Percentiles rank a stretch among this genome's conserved stretches.
Conservation (phyloP, 1,140 invertebrate genomes). For the Microplitis mediator region DNA sequence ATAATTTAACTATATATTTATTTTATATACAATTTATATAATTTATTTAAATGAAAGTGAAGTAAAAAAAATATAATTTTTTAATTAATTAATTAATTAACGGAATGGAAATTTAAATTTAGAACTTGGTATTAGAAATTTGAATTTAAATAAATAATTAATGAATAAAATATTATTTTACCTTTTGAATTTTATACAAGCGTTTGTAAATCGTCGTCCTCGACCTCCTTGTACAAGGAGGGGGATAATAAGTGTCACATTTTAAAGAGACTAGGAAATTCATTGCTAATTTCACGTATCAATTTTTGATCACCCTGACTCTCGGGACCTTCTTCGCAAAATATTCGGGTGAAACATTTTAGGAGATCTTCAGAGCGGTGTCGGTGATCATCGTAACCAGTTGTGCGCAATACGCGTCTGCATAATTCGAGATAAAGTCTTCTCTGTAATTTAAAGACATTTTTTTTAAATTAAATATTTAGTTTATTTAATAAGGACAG, state of each 20-base stretch:
- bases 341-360: constrained; percentile 81
- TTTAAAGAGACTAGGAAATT: constrained; percentile 84
- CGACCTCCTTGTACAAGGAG: constrained; percentile 43
- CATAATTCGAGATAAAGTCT: constrained; percentile 78
- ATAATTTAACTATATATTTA: neutral
- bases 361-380: constrained; percentile 78
- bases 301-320: constrained; percentile 77
- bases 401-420: constrained; percentile 76
- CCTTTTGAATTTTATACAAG: constrained; percentile 43
- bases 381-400: constrained; percentile 75
- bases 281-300: constrained; percentile 79
- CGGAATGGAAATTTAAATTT: no score
- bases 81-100: no score
- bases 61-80: no score
- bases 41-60: neutral
- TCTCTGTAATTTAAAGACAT: constrained; percentile 63
- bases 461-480: constrained; percentile 4
- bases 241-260: constrained; percentile 52
- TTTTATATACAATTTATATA: neutral
- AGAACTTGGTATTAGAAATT: no score
- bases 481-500: neutral
- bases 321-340: constrained; percentile 77
- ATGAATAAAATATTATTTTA: neutral
- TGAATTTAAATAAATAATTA: neutral
- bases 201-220: constrained; percentile 56